These are phyloP conservation scores for Cinara cedri DNA, from an alignment of 2,888 invertebrate genomes.

Conservation along the genomic window DNA sequence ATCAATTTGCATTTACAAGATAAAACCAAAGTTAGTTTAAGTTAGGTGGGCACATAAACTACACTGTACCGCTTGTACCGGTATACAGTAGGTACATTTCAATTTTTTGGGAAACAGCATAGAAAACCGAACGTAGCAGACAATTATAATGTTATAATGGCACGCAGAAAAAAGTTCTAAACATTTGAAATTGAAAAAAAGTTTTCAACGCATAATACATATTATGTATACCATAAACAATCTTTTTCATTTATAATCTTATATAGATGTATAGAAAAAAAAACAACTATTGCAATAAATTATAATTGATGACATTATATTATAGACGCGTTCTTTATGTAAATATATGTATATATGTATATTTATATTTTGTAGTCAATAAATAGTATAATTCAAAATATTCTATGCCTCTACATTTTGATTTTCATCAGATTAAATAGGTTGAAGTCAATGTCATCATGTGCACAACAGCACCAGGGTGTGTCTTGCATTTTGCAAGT, in stretches of 20 bases:
- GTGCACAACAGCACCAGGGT: slow-evolving; percentile 35
- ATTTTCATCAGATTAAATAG: slow-evolving; percentile 11
- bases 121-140: too few species aligned
- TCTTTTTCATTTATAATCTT: background rate
- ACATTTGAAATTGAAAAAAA: too few species aligned
- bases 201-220: too few species aligned
- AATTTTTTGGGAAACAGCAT: too few species aligned
- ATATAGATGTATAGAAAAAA: background rate
- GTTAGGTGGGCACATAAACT: too few species aligned
- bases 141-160: too few species aligned
- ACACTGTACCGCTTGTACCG: too few species aligned
- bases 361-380: background rate
- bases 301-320: background rate
- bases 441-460: slow-evolving; percentile 28
- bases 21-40: too few species aligned
- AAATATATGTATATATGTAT: background rate
- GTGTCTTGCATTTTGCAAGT: slow-evolving; percentile 36
- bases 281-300: too few species aligned
- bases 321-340: background rate
- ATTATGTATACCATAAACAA: background rate
- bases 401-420: background rate
- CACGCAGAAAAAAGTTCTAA: too few species aligned
- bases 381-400: slow-evolving; percentile 31
- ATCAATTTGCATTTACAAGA: too few species aligned
- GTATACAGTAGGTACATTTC: too few species aligned